Evolutionary conservation across 2,888 invertebrate genomes (phyloP).

Genomic region (Spodoptera exigua): DNA sequence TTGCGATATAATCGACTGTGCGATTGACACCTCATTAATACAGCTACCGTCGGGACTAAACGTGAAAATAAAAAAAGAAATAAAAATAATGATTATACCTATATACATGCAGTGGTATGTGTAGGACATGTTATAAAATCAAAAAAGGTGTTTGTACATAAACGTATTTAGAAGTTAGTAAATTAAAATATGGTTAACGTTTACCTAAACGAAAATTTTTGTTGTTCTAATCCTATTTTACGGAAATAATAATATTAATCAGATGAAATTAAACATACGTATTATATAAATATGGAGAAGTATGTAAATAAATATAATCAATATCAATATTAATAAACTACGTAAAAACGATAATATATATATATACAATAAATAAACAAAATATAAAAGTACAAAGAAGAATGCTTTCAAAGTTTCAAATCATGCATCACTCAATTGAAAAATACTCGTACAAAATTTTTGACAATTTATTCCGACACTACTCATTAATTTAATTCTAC

Average conservation of each 20-base stretch:
- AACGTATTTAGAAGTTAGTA: constrained; percentile 2
- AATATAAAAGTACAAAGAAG: constrained; percentile 70
- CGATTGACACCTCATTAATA: constrained; percentile 86
- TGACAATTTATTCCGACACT: constrained; percentile 39
- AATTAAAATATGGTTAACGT: not conserved
- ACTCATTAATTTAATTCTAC: constrained; percentile 52
- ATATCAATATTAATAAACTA: constrained; percentile 33
- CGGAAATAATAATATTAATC: not conserved
- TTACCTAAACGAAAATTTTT: constrained; percentile 19
- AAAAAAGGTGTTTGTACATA: constrained; percentile 1
- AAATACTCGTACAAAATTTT: constrained; percentile 49
- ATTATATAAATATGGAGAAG: constrained; percentile 44
- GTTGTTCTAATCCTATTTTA: constrained; percentile 22
- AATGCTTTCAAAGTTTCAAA: constrained; percentile 81
- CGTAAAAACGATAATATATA: constrained; percentile 35
- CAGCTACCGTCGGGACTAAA: constrained; percentile 88
- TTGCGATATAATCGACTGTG: constrained; percentile 88
- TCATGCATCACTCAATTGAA: constrained; percentile 60
- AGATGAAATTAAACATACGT: constrained; percentile 13
- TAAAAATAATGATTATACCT: constrained; percentile 39
- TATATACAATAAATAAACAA: constrained; percentile 30
- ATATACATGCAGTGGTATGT: constrained; percentile 33
- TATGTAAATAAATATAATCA: constrained; percentile 47
- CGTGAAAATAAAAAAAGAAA: constrained; percentile 46
- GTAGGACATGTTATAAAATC: constrained; percentile 12